Evolutionary conservation across 2,113 vertebrate species (phyloP), one percentile per base, ranked within the genome.

Genomic region (Diglossa brunneiventris): DNA sequence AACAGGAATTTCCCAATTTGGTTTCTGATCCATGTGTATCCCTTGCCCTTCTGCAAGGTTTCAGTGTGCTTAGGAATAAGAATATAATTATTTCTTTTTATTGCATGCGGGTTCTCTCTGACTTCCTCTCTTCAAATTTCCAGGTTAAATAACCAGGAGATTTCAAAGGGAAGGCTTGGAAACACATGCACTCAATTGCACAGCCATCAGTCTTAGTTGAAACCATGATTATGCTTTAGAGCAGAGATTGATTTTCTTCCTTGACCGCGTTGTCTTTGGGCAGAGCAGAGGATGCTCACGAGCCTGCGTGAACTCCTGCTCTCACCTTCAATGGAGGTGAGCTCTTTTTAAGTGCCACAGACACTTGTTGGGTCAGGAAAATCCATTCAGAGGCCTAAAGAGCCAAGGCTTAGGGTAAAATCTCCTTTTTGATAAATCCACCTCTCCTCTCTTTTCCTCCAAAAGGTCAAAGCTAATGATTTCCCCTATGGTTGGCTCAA

Each of bases 401-500:
- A 84, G 53, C 56, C 59, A 9, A 70, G 37, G 42, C 77, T 88
- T 61, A 72, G 91, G 69, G 89, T 89, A 90, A 96, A 97, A 87
- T 74, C 95, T 96, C 87, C 61, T 94, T 96, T 97, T 96, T 97
- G 96, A 94, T 94, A 92, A 97, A 97, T 96, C 46, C n/a, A 78
- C 74, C 53, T 87, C 80, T 86, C 52, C 37, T 85, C 23, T 83
- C 39, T 72, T 88, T 83, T 46, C 55, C 90, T 94, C 87, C 74
- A 68, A 94, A 95, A 97, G 92, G 95, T 96, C 96, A 91, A 95
- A 97, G 97, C 95, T 96, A 97, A 98, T 94, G 95, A 95, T 95
- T 98, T 97, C 92, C 91, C 83, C 23, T 59, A 62, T 27, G 82
- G 92, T 93, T 84, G 95, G 66, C 95, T 95, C 93, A 83, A 84